Evolutionary conservation across 2,797 vertebrate species (phyloP), one percentile per base, ranked within the genome.

Genomic region (Gymnopithys bicolor): DNA sequence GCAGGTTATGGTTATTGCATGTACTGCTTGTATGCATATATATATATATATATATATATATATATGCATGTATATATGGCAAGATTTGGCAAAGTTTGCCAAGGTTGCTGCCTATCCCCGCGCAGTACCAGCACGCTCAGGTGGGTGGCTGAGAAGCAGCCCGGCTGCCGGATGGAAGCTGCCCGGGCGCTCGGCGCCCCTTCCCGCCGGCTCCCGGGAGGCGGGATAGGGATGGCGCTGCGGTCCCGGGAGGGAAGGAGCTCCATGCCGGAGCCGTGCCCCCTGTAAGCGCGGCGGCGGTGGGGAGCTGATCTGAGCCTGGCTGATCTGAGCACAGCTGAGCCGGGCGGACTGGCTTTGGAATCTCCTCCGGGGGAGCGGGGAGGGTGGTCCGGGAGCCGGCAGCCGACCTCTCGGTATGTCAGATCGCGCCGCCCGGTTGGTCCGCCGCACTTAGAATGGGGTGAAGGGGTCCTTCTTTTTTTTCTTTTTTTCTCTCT

Each of bases 51-150:
- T 56, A 45, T 35, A 24, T 28, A 21, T 21, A 21, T 24, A 58
- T 35, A 21, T 67, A 13, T 59, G 43, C 10, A 18, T 16, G 22
- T 45, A 45, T 49, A 48, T n/a, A 10, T 35, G 32, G 22, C 25
- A 18, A 46, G 68, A 71, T 89, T 35, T 49, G 53, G 46, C 62
- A 87, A 95, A 95, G 76, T 95, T 95, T 88, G 76, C 49, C 66
- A 4, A 35, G 92, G 59, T 85, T 33, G 21, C 25, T 33, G 66
- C 63, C 60, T 28, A 79, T 51, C 76, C 48, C 62, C 39, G 19
- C 6, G 64, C 56, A 1, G 10, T 39, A 19, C 70, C 74, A 43
- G 64, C 67, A 32, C 84, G 59, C 71, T 75, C 90, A 88, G 92
- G 82, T 87, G 85, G 53, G 89, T 62, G 81, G 49, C 33, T 43